A percentile compares a stretch with the other conserved stretches of the same genome.
These are phyloP conservation scores for Mystacornis crossleyi DNA, from an alignment of 2,113 vertebrate species.

Conservation along the genomic window DNA sequence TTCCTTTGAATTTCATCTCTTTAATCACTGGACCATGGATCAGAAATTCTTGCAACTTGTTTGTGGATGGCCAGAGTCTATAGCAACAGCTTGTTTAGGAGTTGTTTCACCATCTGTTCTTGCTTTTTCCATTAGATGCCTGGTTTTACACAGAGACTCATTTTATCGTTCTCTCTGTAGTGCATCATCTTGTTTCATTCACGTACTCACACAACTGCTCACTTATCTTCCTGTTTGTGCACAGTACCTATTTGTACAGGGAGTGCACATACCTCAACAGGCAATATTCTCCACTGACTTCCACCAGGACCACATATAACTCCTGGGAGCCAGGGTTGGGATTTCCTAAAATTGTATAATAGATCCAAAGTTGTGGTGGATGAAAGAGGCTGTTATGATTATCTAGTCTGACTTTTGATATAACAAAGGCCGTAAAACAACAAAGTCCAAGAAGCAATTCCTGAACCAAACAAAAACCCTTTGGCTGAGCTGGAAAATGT, in stretches of 20 bases:
- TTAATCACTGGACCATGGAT: constrained; percentile 77
- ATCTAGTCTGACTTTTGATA: not conserved
- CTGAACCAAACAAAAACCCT: not conserved
- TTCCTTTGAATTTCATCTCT: constrained; percentile 75
- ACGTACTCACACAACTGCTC: not conserved
- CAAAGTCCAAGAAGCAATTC: not conserved
- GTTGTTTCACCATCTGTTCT: constrained; percentile 71
- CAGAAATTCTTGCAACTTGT: constrained; percentile 69
- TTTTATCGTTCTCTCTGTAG: not conserved
- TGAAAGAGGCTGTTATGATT: not conserved
- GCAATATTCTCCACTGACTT: not conserved
- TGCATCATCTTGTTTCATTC: constrained; percentile 26
- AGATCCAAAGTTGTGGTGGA: not conserved
- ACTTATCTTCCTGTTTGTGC: not conserved
- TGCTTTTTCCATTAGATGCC: constrained; percentile 55
- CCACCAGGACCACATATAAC: not conserved
- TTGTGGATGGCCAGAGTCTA: constrained; percentile 48
- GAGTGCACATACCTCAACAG: not conserved
- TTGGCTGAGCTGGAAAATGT: not conserved
- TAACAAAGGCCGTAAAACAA: not conserved
- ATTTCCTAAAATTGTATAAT: not conserved
- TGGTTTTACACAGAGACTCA: constrained; percentile 13
- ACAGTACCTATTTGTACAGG: not conserved
- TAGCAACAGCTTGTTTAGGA: constrained; percentile 50
- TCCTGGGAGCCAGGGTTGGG: not conserved